A percentile compares a stretch with the other conserved stretches of the same genome.
phyloP scores from a whole-genome alignment of 2,113 vertebrate species.

The Esox niger region DNA sequence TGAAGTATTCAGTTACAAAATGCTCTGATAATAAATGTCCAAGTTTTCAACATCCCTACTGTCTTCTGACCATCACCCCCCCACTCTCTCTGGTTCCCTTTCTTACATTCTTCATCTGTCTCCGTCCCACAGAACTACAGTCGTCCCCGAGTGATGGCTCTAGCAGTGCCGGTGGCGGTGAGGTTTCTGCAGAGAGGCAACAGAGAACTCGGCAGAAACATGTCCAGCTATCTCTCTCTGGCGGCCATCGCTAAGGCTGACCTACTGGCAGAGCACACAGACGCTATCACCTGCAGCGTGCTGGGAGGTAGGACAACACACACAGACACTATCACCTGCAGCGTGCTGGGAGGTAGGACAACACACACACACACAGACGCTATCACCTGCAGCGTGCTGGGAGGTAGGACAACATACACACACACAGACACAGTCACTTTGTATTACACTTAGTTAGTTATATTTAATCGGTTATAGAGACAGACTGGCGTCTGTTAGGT shows the following conservation, averaged over 20 bases:
- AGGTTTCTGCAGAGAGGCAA: constrained; percentile 87
- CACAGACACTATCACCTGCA: constrained; percentile 76
- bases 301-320: constrained; percentile 81
- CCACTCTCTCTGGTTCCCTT: no score
- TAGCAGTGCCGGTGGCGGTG: constrained; percentile 92
- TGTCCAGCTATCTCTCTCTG: constrained; percentile 93
- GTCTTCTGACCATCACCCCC: no score
- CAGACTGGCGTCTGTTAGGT: no score
- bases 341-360: constrained; percentile 86
- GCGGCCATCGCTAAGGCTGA: constrained; percentile 85
- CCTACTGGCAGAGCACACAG: constrained; percentile 86
- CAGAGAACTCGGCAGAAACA: constrained; percentile 87
- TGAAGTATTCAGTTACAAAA: no score
- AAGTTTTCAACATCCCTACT: no score
- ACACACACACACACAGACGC: constrained; percentile 76
- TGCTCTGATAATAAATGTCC: no score
- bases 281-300: constrained; percentile 81
- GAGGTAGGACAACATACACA: constrained; percentile 76
- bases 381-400: constrained; percentile 83
- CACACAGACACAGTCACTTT: background rate
- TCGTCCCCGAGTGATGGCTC: constrained; percentile 81
- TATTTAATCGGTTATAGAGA: no score
- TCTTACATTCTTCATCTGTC: no score
- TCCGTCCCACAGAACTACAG: constrained; percentile 83
- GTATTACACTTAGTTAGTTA: background rate